phyloP scores from a whole-genome alignment of 2,888 invertebrate species.

The Thymelicus sylvestris region DNA sequence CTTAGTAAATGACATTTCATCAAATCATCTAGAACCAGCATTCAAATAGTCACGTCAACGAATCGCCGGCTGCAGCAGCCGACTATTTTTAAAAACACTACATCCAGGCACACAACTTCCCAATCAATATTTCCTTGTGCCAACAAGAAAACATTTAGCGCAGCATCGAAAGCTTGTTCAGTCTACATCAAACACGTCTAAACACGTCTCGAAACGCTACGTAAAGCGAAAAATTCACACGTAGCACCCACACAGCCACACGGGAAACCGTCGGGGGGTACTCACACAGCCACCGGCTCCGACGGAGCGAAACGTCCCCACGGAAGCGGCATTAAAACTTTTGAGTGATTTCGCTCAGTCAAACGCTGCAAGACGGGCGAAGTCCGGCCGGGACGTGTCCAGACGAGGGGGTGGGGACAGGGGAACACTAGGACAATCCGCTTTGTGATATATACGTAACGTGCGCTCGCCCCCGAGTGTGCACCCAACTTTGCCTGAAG shows the following conservation, averaged over 20 bases:
- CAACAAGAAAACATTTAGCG: slow-evolving; percentile 38
- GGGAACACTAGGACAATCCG: slow-evolving; percentile 39
- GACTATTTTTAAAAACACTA: slow-evolving; percentile 14
- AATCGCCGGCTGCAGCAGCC: background rate
- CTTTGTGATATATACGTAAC: slow-evolving; percentile 38
- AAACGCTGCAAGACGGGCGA: slow-evolving; percentile 77
- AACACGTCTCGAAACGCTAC: slow-evolving; percentile 37
- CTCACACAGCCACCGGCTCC: slow-evolving; percentile 51
- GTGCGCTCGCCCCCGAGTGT: slow-evolving; percentile 29
- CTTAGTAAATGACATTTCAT: background rate
- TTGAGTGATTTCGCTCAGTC: slow-evolving; percentile 84
- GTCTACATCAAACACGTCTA: slow-evolving; percentile 39
- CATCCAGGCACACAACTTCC: slow-evolving; percentile 14
- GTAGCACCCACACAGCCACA: slow-evolving; percentile 43
- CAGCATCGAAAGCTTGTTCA: slow-evolving; percentile 38
- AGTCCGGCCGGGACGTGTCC: slow-evolving; percentile 57
- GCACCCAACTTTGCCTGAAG: slow-evolving; percentile 37
- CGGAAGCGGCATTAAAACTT: slow-evolving; percentile 83
- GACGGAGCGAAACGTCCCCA: slow-evolving; percentile 57
- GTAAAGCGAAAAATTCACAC: slow-evolving; percentile 39
- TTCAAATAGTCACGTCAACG: background rate
- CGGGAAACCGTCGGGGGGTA: slow-evolving; percentile 33
- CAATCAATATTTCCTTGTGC: slow-evolving; percentile 38
- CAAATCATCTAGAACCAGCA: background rate
- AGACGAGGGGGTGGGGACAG: slow-evolving; percentile 47